Percentiles rank a stretch among this genome's conserved stretches.
These are phyloP conservation scores for Drosophila greeni DNA, from an alignment of 2,888 invertebrate species.

Conservation along the genomic window DNA sequence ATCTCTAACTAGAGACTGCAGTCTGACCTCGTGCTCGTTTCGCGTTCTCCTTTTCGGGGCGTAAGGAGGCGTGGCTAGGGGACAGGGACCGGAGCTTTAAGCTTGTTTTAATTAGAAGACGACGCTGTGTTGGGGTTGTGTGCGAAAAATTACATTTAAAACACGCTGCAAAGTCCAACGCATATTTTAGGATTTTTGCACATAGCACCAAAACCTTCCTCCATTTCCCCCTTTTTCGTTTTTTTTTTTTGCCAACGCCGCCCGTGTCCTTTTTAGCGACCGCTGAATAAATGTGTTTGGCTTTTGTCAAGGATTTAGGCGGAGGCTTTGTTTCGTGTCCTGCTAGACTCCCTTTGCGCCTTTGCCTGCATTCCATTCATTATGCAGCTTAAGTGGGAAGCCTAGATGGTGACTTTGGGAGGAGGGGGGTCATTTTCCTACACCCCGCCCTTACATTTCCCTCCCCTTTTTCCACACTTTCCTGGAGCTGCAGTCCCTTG, in stretches of 20 bases:
- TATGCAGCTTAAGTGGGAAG: conserved; percentile 69
- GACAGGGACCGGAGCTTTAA: conserved; percentile 63
- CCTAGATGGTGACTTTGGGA: conserved; percentile 12
- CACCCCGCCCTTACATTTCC: background rate
- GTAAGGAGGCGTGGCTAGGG: conserved; percentile 30
- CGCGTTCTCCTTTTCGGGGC: conserved; percentile 2
- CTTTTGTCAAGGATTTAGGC: conserved; percentile 69
- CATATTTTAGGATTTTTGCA: conserved; percentile 71
- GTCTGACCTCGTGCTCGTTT: conserved; percentile 54
- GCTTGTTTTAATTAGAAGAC: conserved; percentile 76
- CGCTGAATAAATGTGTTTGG: conserved; percentile 72
- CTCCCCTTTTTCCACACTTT: conserved; percentile 9
- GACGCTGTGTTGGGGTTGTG: conserved; percentile 35
- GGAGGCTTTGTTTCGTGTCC: conserved; percentile 53
- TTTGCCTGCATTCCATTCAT: conserved; percentile 70
- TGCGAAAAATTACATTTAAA: conserved; percentile 72
- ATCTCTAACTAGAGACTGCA: conserved; percentile 2
- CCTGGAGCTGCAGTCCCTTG: conserved; percentile 22
- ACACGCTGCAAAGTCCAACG: conserved; percentile 58
- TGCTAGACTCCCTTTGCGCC: conserved; percentile 47
- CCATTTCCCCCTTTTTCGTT: background rate
- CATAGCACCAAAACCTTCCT: background rate
- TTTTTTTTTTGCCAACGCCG: conserved; percentile 9
- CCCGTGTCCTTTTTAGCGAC: conserved; percentile 43
- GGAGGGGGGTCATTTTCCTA: background rate